phyloP scores from a whole-genome alignment of 2,797 vertebrate species.

The Tokudaia tokunoshimensis region DNA sequence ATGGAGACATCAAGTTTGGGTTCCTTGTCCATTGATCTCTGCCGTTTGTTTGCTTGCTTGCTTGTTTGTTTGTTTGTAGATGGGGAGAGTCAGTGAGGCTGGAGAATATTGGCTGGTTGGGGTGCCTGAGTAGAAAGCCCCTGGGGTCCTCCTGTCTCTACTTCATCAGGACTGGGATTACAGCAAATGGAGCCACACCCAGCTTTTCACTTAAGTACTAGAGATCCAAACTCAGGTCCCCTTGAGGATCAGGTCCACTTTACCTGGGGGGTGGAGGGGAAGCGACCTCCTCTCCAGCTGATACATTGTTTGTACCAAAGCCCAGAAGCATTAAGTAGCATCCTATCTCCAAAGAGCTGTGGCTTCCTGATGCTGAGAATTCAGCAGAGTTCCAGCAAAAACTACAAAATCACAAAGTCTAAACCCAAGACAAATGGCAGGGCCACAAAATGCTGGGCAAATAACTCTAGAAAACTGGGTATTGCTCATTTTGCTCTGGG shows the following conservation, averaged over 20 bases:
- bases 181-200: fast-evolving
- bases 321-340: background rate
- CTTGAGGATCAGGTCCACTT: background rate
- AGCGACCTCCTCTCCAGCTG: too few species aligned
- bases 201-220: background rate
- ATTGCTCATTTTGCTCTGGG: background rate
- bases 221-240: background rate
- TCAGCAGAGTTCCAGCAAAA: background rate
- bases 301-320: background rate
- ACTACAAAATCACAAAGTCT: background rate
- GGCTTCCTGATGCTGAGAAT: too few species aligned
- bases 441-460: background rate
- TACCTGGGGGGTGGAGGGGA: too few species aligned
- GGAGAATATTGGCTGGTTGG: background rate
- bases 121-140: background rate
- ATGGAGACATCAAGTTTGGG: background rate
- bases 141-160: background rate
- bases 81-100: background rate
- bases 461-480: background rate
- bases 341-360: background rate
- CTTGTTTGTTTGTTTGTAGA: background rate
- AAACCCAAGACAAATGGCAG: background rate
- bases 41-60: background rate
- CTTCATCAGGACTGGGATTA: background rate
- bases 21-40: background rate